Percentiles rank a stretch among this genome's conserved stretches.
Conservation (phyloP, 2,888 invertebrate species). For the Erebia ligea region DNA sequence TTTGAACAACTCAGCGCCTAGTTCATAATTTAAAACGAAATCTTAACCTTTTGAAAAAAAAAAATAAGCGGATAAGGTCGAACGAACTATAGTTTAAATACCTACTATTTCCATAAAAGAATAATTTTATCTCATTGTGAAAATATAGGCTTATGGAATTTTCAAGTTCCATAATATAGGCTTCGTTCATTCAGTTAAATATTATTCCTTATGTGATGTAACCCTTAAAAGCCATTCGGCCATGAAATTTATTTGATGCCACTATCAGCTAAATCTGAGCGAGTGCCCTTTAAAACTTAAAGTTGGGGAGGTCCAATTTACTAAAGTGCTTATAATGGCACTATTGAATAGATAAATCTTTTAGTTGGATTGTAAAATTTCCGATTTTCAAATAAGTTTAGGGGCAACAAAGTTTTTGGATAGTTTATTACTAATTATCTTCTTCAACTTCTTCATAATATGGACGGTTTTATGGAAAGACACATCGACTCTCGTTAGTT, state of each 20-base stretch:
- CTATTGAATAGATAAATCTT: slow-evolving; percentile 17
- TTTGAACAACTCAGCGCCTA: too few relatives aligned
- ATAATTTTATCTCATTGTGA: not conserved
- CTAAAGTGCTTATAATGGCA: slow-evolving; percentile 8
- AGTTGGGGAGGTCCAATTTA: slow-evolving; percentile 6
- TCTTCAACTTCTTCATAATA: too few relatives aligned
- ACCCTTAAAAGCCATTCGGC: not conserved
- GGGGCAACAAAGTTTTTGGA: not conserved
- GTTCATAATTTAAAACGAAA: too few relatives aligned
- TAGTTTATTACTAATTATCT: not conserved
- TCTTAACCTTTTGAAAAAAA: too few relatives aligned
- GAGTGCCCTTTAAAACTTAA: slow-evolving; percentile 1
- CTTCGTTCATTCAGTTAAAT: not conserved
- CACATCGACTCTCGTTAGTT: too few relatives aligned
- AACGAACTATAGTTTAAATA: too few relatives aligned
- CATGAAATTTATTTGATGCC: slow-evolving; percentile 13
- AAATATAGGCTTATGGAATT: not conserved
- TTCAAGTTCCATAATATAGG: not conserved
- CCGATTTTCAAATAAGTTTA: slow-evolving; percentile 1
- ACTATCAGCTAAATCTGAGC: slow-evolving; percentile 10
- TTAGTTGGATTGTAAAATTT: slow-evolving; percentile 8
- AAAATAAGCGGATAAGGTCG: too few relatives aligned
- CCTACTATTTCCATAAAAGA: too few relatives aligned
- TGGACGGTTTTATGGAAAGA: too few relatives aligned
- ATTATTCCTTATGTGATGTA: not conserved